Percentiles rank a stretch among this genome's conserved stretches.
Conservation (phyloP, 2,888 invertebrate species). For the Gastrophysa polygoni region DNA sequence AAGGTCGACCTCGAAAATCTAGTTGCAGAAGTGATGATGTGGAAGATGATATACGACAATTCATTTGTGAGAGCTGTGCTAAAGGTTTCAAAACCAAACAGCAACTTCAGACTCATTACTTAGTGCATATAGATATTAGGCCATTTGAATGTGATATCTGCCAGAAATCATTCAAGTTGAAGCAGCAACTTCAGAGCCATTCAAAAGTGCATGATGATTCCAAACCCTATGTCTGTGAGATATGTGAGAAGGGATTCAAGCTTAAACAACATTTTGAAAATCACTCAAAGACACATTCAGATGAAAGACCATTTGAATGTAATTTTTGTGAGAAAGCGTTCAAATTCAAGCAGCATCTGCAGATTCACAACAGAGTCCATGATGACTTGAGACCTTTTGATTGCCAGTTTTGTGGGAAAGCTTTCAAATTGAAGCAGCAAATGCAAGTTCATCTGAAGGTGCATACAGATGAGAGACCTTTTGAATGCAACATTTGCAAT, state of each 20-base stretch:
- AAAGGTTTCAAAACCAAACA: conserved; percentile 41
- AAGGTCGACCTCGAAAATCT: conserved; percentile 19
- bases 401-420: conserved; percentile 39
- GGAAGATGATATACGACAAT: conserved; percentile 21
- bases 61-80: conserved; percentile 33
- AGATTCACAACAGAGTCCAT: conserved; percentile 41
- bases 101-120: conserved; percentile 35
- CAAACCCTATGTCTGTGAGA: conserved; percentile 37
- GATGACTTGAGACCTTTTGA: conserved; percentile 36
- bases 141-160: conserved; percentile 38
- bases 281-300: conserved; percentile 35
- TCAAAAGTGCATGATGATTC: conserved; percentile 34
- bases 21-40: background rate
- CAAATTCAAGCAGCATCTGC: conserved; percentile 41
- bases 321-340: conserved; percentile 39
- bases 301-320: conserved; percentile 39
- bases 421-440: conserved; percentile 35
- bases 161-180: conserved; percentile 38
- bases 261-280: conserved; percentile 43
- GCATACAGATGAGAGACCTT: conserved; percentile 37
- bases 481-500: conserved; percentile 36
- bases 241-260: conserved; percentile 42
- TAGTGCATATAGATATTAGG: conserved; percentile 34
- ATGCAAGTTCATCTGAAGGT: conserved; percentile 30
- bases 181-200: conserved; percentile 42